Conservation (phyloP, 1,140 invertebrate genomes). For the Drosophila pseudoananassae region DNA sequence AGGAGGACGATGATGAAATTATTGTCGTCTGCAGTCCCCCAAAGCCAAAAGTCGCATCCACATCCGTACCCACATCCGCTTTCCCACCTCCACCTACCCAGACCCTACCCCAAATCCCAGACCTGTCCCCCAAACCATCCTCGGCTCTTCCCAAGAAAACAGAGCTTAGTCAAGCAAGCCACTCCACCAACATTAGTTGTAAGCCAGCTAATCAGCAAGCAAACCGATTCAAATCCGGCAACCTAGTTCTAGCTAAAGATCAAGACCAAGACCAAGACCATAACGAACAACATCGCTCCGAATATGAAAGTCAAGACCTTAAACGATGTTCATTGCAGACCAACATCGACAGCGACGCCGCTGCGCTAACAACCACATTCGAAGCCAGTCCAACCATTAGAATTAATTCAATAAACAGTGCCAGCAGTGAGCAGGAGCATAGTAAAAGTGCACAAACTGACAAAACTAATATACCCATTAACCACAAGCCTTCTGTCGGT, state of each 20-base stretch:
- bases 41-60: background rate
- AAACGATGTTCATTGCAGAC: constrained; percentile 75
- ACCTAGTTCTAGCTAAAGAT: constrained; percentile 57
- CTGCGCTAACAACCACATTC: constrained; percentile 49
- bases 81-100: background rate
- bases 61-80: background rate
- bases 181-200: constrained; percentile 41
- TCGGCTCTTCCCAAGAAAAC: background rate
- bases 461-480: constrained; percentile 52
- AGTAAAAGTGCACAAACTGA: constrained; percentile 60
- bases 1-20: constrained; percentile 60
- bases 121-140: background rate
- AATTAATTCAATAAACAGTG: constrained; percentile 37
- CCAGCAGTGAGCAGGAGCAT: constrained; percentile 34
- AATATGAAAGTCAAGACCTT: constrained; percentile 63
- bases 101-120: too few relatives aligned
- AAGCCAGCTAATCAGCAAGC: constrained; percentile 29
- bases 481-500: constrained; percentile 34
- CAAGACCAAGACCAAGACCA: constrained; percentile 8
- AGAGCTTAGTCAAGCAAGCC: constrained; percentile 14
- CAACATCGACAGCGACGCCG: constrained; percentile 61
- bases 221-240: constrained; percentile 28
- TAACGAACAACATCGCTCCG: constrained; percentile 39
- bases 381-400: constrained; percentile 45
- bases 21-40: constrained; percentile 69